These are phyloP conservation scores for Apostichopus californicus DNA, from an alignment of 35 echinoderm and acorn worm genomes.

Conservation along the genomic window DNA sequence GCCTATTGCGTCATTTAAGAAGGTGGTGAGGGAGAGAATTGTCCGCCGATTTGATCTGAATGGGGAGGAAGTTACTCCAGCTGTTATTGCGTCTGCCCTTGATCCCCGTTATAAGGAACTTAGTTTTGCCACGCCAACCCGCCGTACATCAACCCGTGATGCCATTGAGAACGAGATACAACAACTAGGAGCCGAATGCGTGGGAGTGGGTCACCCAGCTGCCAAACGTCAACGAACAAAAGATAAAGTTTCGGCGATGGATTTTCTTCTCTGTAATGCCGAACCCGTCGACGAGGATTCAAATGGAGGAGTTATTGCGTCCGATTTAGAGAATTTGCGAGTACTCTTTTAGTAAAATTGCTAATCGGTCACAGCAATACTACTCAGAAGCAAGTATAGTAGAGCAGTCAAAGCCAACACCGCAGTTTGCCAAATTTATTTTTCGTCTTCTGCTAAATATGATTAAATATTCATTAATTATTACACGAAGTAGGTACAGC, in stretches of 20 bases:
- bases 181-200: neutral
- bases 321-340: no score
- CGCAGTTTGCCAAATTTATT: no score
- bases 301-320: no score
- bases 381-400: no score
- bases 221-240: neutral
- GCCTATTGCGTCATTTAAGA: slow-evolving; percentile 5
- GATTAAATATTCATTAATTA: no score
- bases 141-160: neutral
- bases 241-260: slow-evolving; percentile 3
- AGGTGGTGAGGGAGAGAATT: neutral
- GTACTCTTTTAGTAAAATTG: no score
- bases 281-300: no score
- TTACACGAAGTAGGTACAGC: no score
- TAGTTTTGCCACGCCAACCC: neutral
- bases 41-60: neutral
- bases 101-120: slow-evolving; percentile 31
- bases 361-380: no score
- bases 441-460: no score
- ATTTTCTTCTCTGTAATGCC: slow-evolving; percentile 12
- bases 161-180: neutral
- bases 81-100: slow-evolving; percentile 18
- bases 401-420: no score
- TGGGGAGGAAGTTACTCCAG: neutral
- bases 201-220: neutral